Conservation (phyloP, 1,140 invertebrate genomes). For the Parapsyche elsis region DNA sequence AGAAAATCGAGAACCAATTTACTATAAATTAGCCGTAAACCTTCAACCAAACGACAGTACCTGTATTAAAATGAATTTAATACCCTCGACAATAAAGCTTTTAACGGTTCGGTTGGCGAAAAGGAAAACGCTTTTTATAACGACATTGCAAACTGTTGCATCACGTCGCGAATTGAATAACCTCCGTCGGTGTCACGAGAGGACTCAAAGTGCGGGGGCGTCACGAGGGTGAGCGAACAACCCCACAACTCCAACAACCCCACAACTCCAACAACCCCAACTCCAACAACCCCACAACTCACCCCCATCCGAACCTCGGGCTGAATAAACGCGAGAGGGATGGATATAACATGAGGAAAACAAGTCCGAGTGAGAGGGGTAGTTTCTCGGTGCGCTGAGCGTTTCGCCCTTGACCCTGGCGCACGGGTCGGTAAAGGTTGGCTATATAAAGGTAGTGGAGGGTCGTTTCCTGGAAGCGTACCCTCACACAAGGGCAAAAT, state of each 20-base stretch:
- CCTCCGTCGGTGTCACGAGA: constrained; percentile 16
- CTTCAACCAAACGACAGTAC: no score
- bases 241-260: not conserved
- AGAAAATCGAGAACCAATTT: no score
- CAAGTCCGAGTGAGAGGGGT: not conserved
- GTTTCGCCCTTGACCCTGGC: constrained; percentile 38
- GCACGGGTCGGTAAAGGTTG: constrained; percentile 29
- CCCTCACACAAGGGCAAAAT: not conserved
- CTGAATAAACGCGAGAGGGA: not conserved
- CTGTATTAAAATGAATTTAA: no score
- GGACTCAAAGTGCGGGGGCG: not conserved
- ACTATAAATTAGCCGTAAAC: no score
- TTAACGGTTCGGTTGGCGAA: no score
- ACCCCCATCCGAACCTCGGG: not conserved
- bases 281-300: not conserved
- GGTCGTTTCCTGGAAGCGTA: constrained; percentile 2
- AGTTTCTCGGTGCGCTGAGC: not conserved
- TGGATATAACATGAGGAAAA: not conserved
- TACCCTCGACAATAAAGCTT: no score
- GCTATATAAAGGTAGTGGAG: constrained; percentile 30
- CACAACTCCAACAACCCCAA: not conserved
- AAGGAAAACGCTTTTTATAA: not conserved
- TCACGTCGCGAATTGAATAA: constrained; percentile 23
- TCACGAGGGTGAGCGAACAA: not conserved
- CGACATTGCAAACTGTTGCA: constrained; percentile 27